These are phyloP conservation scores for Conistra vaccinii DNA, from an alignment of 2,888 invertebrate genomes.

Conservation along the genomic window DNA sequence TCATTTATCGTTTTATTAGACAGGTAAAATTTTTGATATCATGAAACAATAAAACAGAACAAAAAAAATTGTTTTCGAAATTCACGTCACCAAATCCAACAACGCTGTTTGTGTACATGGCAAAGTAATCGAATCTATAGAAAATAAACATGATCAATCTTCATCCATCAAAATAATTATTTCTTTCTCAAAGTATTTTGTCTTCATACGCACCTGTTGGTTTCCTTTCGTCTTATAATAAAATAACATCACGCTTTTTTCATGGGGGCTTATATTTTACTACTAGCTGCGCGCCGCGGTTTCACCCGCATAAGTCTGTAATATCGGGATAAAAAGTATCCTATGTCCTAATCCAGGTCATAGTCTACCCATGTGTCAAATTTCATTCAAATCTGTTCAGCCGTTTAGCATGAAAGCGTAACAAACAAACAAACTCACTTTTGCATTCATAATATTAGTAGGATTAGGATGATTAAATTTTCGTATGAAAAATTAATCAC, in stretches of 20 bases:
- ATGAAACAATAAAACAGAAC: background rate
- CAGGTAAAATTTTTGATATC: background rate
- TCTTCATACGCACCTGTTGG: constrained; percentile 26
- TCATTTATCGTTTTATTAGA: background rate
- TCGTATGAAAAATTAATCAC: no score
- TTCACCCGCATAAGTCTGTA: no score
- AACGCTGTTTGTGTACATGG: background rate
- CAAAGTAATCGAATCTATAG: constrained; percentile 1
- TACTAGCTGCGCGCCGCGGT: background rate
- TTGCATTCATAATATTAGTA: no score
- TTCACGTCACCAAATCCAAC: background rate
- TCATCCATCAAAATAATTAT: constrained; percentile 50
- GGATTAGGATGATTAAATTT: constrained; percentile 16
- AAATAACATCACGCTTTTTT: background rate
- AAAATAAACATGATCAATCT: constrained; percentile 35
- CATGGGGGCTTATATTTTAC: constrained; percentile 13
- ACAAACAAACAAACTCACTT: no score
- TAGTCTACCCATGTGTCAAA: no score
- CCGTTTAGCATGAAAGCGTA: no score
- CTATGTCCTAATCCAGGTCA: no score
- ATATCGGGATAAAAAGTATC: no score
- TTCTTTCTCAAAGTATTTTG: constrained; percentile 25
- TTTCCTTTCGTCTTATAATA: constrained; percentile 9
- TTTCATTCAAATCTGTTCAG: no score
- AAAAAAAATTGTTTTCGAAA: background rate